Base-by-base conservation (phyloP, 2,797 vertebrate species). In the Pachyuromys duprasi region DNA sequence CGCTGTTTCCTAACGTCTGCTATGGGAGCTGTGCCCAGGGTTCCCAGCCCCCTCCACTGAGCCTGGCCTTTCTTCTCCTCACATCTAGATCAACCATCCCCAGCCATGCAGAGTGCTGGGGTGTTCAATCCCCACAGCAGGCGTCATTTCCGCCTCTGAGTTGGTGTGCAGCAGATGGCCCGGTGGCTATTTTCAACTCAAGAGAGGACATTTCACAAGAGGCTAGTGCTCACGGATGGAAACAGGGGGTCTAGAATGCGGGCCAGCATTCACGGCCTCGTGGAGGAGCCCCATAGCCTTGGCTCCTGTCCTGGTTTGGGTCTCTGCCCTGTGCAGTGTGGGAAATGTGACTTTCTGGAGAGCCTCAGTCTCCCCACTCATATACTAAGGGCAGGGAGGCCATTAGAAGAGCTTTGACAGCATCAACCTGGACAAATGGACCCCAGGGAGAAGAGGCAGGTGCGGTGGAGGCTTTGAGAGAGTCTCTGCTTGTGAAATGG, bases 111-210 rank as follows among this genome's bases (percentile, higher is more conserved):
- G 0, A 55, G 90, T 75, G 53, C 72, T 20, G 42, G 70, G 62
- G 24, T 18, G 0, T 53, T 67, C 94, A 26, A 5, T 78, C 60
- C 76, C 74, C 76, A 74, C 82, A 62, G 42, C 65, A 31, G 95
- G 89, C 95, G 33, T 24, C 36, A 8, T 60, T 83, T 91, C 91
- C 80, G 67, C 89, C 86, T 94, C 72, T 36, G 89, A 94, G 86
- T 86, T 79, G 81, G 76, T 87, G 62, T 89, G 80, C 14, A 33
- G 95, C 95, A 97, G 96, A 96, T 96, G 97, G 97, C 74, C 8
- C 0, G 14, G 80, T 24, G 70, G 69, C 90, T 96, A 60, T 90
- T 95, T 94, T 94, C 95, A 86, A 93, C 92, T 96, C 39, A 36
- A 42, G 83, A 90, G 78, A 96, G 86, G 84, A 69, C 91, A 65